Base-by-base conservation (phyloP, 2,888 invertebrate genomes). In the Miltochrista miniata region DNA sequence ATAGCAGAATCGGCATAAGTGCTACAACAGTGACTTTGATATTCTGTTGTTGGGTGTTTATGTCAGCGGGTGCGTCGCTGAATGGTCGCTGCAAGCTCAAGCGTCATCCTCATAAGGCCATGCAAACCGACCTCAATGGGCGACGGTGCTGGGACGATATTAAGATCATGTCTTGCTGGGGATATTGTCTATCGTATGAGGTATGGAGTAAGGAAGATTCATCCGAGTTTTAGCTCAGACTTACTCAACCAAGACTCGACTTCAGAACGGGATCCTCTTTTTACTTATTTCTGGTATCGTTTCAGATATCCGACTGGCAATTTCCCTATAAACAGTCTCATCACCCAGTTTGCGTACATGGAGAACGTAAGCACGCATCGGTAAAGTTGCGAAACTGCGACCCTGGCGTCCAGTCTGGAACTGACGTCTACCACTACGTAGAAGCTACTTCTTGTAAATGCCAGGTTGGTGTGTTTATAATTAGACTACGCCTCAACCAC, bases 261-360 rank as follows among this genome's bases (percentile, higher is more conserved):
- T 24, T 24, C 2, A 5, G 3, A 24, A 24, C 5, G 5, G 18
- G 18, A 5, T 24, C 18, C 5, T 24, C 18, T 24, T 24, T 24
- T 24, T 5, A 4, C 3, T 5, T 24, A 24, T 24, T 24, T 36
- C 13, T 36, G 1, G 14, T 14, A 1, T 24, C 18, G 37, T 53
- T 36, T 24, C 79, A 96, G 96, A 95, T 95, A 62, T 95, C 96
- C 0, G 97, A 97, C 85, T 97, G 96, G 95, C 94, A 96, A 78
- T 97, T 97, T 76, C 97, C 97, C 0, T 97, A 95, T 85, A 97
- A 97, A 79, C 94, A 95, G 57, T 96, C 96, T 0, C 94, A 94
- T 68, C 97, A 98, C 79, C 96, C 96, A 0, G 97, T 97, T 0
- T 98, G 97, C 83, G 94, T 95, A 38, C 97, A 97, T 79, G 95